Evolutionary conservation across 2,797 vertebrate genomes (phyloP), one percentile per base, ranked within the genome.

Genomic region (Danio choprae): DNA sequence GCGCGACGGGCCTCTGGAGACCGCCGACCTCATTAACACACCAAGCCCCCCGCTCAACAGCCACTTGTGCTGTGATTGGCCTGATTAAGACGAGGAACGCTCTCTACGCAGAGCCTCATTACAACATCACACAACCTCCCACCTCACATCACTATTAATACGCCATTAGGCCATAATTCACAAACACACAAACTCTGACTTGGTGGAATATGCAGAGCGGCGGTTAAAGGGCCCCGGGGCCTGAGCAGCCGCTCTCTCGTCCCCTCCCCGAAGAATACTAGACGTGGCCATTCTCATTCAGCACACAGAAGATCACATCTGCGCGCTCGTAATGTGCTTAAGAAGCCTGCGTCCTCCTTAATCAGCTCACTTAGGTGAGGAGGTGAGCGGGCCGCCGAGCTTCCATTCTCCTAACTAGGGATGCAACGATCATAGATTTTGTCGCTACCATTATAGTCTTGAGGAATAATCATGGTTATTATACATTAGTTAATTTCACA

Each of bases 351-450:
- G 88, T 91, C 89, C 89, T 89, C 85, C 87, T 91, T 92, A 93
- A 93, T 93, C 87, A 92, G 93, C 89, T 95, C 94, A 94, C 94
- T 95, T 92, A 93, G 29, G 92, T 92, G 92, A 92, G 86, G 90
- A 94, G 93, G 93, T 56, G 93, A 91, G 88, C 88, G 88, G 89
- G 88, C 92, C 85, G 29, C 29, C 29, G 29, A 1, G 29, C 29
- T 29, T 29, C 1, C 29, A 29, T 29, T 29, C 29, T 29, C 29
- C 3, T 3, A 29, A 29, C 29, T 29, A 29, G 29, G 29, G 29
- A 29, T 29, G 29, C 29, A 29, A 29, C 29, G 29, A 29, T 29
- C 29, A 29, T 29, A 3, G 29, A 29, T 29, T 29, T 29, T 29
- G 29, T 29, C 29, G 29, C 29, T 29, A 29, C 3, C 29, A 29